Conservation (phyloP, 1,140 invertebrate genomes). For the Lepidurus apus region DNA sequence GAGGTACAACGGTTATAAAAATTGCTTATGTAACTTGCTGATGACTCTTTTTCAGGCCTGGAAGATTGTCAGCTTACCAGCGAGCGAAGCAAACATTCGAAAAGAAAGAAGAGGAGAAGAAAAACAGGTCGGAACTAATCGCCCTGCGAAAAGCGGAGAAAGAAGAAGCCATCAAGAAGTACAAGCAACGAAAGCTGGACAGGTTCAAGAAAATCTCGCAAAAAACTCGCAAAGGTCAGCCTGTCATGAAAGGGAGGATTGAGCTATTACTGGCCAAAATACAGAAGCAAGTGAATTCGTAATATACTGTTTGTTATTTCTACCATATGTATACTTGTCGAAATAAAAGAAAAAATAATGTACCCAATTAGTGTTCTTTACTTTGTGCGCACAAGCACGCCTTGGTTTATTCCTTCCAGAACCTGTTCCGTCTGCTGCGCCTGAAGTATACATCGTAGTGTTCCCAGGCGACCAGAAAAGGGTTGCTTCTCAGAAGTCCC, state of each 20-base stretch:
- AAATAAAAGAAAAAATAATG: too few species aligned
- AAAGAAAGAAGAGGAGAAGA: constrained; percentile 53
- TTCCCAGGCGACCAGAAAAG: neutral
- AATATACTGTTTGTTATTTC: neutral
- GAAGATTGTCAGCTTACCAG: constrained; percentile 36
- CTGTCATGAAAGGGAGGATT: constrained; percentile 66
- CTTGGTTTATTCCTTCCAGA: too few species aligned
- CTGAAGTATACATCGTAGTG: too few species aligned
- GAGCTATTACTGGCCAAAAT: constrained; percentile 65
- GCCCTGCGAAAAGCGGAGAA: constrained; percentile 51
- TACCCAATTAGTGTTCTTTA: too few species aligned
- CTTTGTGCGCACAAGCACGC: too few species aligned
- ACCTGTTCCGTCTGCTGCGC: too few species aligned
- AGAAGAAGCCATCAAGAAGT: constrained; percentile 56
- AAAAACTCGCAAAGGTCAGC: constrained; percentile 68
- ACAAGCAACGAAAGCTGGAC: constrained; percentile 59
- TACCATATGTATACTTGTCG: too few species aligned
- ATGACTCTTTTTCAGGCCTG: neutral
- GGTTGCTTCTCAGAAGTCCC: neutral
- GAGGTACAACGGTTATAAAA: neutral
- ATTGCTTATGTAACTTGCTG: constrained; percentile 45
- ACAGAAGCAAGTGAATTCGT: constrained; percentile 38
- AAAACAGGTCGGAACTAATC: constrained; percentile 49
- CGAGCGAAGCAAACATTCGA: constrained; percentile 53
- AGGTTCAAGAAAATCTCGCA: constrained; percentile 61